These are phyloP conservation scores for Cynopterus brachyotis DNA, from an alignment of 2,113 vertebrate genomes.

Conservation along the genomic window DNA sequence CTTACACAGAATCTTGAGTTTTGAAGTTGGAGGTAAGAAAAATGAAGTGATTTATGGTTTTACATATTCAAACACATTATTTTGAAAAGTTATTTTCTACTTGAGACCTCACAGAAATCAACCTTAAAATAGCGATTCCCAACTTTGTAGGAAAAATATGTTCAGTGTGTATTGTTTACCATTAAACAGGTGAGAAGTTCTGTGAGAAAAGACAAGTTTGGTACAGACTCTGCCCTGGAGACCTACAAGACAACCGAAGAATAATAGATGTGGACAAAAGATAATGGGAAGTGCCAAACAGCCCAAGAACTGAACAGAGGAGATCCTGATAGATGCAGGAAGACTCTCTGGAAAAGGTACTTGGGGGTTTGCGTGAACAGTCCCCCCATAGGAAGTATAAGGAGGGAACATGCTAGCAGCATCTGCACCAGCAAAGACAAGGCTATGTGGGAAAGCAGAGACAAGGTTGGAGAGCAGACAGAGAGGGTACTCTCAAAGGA, in stretches of 20 bases:
- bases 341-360: neutral
- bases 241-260: neutral
- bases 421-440: neutral
- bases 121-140: neutral
- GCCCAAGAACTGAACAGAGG: neutral
- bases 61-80: neutral
- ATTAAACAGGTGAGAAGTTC: neutral
- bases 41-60: neutral
- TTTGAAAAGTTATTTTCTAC: conserved; percentile 28
- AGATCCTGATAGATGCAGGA: neutral
- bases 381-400: neutral
- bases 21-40: neutral
- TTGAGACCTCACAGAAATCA: neutral
- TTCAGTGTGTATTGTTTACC: neutral
- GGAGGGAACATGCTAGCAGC: neutral
- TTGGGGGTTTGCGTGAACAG: neutral
- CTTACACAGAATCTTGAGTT: neutral
- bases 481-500: rapidly evolving
- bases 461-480: neutral
- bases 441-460: neutral
- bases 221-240: neutral
- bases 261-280: neutral
- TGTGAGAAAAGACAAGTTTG: neutral
- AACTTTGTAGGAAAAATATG: neutral
- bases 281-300: neutral